Conservation (phyloP, 2,888 invertebrate genomes). For the Corbicula japonica region DNA sequence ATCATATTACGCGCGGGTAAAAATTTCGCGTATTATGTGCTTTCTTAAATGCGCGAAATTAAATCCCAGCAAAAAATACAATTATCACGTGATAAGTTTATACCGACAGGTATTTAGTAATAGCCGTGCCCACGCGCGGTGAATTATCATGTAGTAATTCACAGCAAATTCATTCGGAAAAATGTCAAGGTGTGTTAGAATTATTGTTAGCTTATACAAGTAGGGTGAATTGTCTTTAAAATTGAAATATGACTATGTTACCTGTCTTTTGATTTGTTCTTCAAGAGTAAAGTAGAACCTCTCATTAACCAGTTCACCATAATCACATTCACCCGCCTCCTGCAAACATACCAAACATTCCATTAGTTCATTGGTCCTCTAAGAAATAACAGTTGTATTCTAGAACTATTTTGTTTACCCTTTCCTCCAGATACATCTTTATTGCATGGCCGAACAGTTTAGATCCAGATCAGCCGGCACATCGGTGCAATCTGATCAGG, state of each 20-base stretch:
- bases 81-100: neutral
- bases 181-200: neutral
- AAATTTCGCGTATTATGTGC: no score
- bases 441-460: no score
- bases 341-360: conserved; percentile 37
- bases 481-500: no score
- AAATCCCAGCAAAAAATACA: neutral
- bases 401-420: no score
- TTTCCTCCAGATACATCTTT: no score
- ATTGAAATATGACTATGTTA: conserved; percentile 6
- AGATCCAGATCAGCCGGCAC: no score
- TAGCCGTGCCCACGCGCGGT: neutral
- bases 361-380: neutral
- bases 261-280: conserved; percentile 53
- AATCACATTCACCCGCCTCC: conserved; percentile 79
- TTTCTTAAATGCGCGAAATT: no score
- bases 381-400: no score
- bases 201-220: neutral
- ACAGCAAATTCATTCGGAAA: neutral
- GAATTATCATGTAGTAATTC: neutral
- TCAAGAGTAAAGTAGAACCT: conserved; percentile 74
- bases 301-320: conserved; percentile 77
- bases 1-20: no score
- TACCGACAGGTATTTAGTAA: neutral
- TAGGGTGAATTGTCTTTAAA: neutral